Conservation (phyloP, 2,888 invertebrate genomes). For the Cataglyphis rosenhaueri region DNA sequence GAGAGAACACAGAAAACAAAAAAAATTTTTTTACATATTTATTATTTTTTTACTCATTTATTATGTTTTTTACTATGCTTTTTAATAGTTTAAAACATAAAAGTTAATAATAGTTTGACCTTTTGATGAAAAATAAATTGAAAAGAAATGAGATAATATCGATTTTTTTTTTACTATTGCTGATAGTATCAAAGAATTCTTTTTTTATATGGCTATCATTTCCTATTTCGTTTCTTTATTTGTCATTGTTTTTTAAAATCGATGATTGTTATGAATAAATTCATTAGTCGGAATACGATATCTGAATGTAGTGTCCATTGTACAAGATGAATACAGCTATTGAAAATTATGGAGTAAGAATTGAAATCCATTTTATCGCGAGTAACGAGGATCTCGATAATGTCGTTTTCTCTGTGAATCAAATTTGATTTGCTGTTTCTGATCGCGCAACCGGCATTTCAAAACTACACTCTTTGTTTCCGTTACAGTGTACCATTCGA, state of each 20-base stretch:
- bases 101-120: neutral
- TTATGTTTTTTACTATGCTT: neutral
- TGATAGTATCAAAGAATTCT: neutral
- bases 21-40: neutral
- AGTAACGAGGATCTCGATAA: slow-evolving; percentile 23
- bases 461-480: neutral
- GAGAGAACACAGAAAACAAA: neutral
- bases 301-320: slow-evolving; percentile 29
- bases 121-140: slow-evolving; percentile 11
- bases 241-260: slow-evolving; percentile 12
- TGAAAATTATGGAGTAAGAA: slow-evolving; percentile 31
- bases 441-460: slow-evolving; percentile 15
- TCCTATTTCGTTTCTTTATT: neutral
- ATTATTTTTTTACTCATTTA: neutral
- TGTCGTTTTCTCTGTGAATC: slow-evolving; percentile 26
- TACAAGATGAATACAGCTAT: slow-evolving; percentile 25
- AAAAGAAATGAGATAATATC: neutral
- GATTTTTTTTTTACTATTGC: neutral
- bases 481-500: neutral
- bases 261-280: slow-evolving; percentile 14
- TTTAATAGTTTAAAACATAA: neutral
- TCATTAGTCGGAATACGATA: slow-evolving; percentile 1
- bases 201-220: slow-evolving; percentile 2
- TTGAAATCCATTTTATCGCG: slow-evolving; percentile 12
- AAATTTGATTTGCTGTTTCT: slow-evolving; percentile 4